Base-by-base conservation (phyloP, 2,888 invertebrate species). In the Microplitis manilae region DNA sequence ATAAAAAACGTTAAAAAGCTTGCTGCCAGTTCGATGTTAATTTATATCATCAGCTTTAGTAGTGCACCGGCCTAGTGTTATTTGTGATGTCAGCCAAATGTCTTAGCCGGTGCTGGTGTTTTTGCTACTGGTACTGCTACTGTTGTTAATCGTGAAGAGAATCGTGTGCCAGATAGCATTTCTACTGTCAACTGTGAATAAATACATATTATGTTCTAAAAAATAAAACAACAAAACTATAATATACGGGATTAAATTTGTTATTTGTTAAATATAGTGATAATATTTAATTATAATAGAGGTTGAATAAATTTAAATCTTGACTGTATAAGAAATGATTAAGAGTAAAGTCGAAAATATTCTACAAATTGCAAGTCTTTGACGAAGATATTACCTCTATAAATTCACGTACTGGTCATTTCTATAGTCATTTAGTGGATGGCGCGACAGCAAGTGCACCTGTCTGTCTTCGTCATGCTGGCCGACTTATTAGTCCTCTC, bases 401-500 rank as follows among this genome's bases (percentile, higher is more conserved):
- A 20, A 50, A 70, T 20, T 17, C 50, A 17, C 65, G 50, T 62
- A 6, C 15, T 73, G 68, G 67, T 65, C 61, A 59, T 68, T 74
- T 76, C 73, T 77, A 65, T 67, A 71, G 20, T 65, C n/a, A 75
- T 73, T 30, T 73, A 64, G 77, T 76, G 77, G 59, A 60, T 61
- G 38, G 59, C 76, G 61, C 68, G 30, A 72, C 64, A 68, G 30
- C 20, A 20, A 60, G 60, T 40, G 76, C 86, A 86, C 84, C 85
- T 86, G 85, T 81, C 80, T 71, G 78, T 81, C 82, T 83, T 82
- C 76, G 83, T 86, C 84, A 85, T 77, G 72, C 79, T 81, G 79
- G 81, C 79, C 77, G 79, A 80, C 77, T 81, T 81, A 80, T 80
- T 80, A 80, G 77, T 72, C 73, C 75, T 62, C 68, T 75, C 60